Conservation (phyloP, 2,113 vertebrate genomes). For the Anarrhichthys ocellatus region DNA sequence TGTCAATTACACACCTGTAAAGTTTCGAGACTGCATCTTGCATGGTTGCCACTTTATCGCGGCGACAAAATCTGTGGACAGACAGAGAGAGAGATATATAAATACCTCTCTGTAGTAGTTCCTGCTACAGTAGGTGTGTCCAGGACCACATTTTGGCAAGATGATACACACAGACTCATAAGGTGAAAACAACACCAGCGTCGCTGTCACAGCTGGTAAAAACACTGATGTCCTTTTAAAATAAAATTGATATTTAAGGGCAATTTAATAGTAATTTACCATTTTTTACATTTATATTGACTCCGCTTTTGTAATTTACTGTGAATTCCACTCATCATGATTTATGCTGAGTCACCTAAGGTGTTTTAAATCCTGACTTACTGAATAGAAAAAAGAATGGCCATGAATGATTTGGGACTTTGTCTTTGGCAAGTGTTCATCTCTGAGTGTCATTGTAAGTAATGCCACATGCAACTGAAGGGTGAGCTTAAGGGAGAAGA, state of each 20-base stretch:
- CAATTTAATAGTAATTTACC: background rate
- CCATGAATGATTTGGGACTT: background rate
- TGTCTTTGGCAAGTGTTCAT: background rate
- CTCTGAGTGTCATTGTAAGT: conserved; percentile 4
- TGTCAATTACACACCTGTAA: background rate
- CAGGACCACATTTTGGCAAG: background rate
- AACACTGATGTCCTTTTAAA: no score
- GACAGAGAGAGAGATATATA: background rate
- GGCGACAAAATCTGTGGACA: background rate
- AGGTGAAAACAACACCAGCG: no score
- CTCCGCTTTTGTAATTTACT: background rate
- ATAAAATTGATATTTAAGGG: no score
- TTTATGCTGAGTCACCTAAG: no score
- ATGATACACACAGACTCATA: background rate
- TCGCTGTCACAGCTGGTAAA: no score
- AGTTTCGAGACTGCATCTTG: no score
- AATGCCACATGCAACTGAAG: conserved; percentile 14
- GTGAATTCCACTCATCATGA: background rate
- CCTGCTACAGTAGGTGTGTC: background rate
- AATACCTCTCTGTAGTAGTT: background rate
- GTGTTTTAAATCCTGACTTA: background rate
- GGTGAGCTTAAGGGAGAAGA: conserved; percentile 21
- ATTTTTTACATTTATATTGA: background rate
- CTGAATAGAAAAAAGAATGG: background rate
- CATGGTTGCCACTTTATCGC: background rate